Percentiles rank a stretch among this genome's conserved stretches.
phyloP scores from a whole-genome alignment of 2,113 vertebrate genomes.

The Salvelinus sp. region DNA sequence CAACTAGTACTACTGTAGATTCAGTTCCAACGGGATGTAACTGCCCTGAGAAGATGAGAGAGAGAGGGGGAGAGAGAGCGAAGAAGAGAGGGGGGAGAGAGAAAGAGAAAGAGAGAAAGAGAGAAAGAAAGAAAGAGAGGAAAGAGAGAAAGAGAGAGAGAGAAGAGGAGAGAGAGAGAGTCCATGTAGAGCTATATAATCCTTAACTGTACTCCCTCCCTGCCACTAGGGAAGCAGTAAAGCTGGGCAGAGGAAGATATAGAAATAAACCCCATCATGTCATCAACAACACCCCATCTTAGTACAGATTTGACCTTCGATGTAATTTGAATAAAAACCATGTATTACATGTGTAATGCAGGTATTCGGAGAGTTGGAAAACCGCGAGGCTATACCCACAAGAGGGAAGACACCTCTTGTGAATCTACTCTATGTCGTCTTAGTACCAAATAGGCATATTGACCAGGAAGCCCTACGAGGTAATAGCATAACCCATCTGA shows the following conservation, averaged over 20 bases:
- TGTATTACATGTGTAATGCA: not conserved
- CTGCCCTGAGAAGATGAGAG: too few species aligned
- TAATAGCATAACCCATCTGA: not conserved
- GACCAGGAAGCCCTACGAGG: not conserved
- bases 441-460: not conserved
- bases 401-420: not conserved
- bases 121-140: too few species aligned
- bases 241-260: not conserved
- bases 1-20: too few species aligned
- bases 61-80: too few species aligned
- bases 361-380: not conserved
- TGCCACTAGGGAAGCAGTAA: not conserved
- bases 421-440: not conserved
- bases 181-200: not conserved
- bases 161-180: not conserved
- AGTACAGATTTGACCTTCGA: not conserved
- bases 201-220: not conserved
- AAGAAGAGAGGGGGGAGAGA: rapidly evolving
- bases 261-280: not conserved
- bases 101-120: too few species aligned
- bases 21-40: too few species aligned
- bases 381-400: not conserved
- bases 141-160: too few species aligned
- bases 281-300: not conserved
- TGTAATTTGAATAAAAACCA: not conserved